Evolutionary conservation across 2,797 vertebrate genomes (phyloP), one percentile per base, ranked within the genome.

Genomic region (Epinephelus malabaricus): DNA sequence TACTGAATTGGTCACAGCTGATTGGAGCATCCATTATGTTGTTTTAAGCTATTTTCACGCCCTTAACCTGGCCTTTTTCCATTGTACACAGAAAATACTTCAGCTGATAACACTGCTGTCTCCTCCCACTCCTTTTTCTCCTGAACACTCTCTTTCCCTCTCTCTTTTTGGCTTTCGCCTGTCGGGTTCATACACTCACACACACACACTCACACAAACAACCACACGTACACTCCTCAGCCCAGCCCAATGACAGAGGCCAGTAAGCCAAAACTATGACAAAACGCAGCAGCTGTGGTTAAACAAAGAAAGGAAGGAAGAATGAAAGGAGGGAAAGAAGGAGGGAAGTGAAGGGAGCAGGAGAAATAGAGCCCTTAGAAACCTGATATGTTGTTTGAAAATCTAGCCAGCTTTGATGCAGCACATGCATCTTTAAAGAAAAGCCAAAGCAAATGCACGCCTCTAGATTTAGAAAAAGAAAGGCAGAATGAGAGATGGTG

Each of bases 241-340:
- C 61, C 69, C 47, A 67, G 70, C 71, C 77, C 66, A 78, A 55
- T 65, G 76, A 85, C 79, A 79, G 78, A 88, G 78, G 74, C 69
- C 62, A 61, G 82, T 49, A 50, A 79, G 67, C 82, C 83, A 59
- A 85, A 83, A 77, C 80, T 84, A 67, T 82, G 85, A 88, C 78
- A 86, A 85, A 86, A 83, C 43, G 15, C 86, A 89, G 79, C 87
- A 87, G 85, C 81, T 92, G 87, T 76, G 88, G 86, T 87, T 68
- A 45, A 86, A 87, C 78, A 85, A 89, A 81, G 78, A 69, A 70
- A 60, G 45, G 54, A 69, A 55, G 61, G 58, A 78, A 56, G 56
- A 79, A 50, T 15, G 60, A 81, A 58, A 38, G 53, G 49, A 40
- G 73, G 47, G 76, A 79, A 62, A 34, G 78, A 61, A 50, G 30